Conservation (phyloP, 2,797 vertebrate species). For the Pangasius krempfi region DNA sequence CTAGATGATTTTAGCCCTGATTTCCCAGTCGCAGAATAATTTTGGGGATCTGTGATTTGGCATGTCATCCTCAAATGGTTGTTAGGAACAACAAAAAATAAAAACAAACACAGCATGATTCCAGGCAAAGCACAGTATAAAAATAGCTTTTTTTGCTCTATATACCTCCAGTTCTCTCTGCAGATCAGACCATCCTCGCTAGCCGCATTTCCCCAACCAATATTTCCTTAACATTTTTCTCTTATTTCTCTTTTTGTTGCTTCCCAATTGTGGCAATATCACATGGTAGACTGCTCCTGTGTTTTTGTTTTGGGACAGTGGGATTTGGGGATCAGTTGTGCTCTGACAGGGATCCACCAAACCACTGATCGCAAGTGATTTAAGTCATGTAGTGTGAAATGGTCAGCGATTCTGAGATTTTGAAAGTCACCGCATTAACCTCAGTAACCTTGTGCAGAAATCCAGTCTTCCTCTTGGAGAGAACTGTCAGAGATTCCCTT, state of each 20-base stretch:
- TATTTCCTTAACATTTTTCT: not conserved
- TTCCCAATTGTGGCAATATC: not conserved
- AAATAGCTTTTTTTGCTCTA: not conserved
- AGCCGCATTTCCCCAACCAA: not conserved
- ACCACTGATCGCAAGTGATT: not conserved
- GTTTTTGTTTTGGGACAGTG: not conserved
- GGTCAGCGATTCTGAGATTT: not conserved
- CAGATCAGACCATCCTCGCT: not conserved
- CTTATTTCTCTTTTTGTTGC: not conserved
- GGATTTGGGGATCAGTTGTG: not conserved
- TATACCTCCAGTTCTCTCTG: not conserved
- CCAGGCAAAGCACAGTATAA: not conserved
- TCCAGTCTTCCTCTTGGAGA: not conserved
- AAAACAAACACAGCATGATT: not conserved
- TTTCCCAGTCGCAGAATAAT: not conserved
- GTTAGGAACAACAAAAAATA: not conserved
- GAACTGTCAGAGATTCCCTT: not conserved
- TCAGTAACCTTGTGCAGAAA: not conserved
- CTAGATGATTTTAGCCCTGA: not conserved
- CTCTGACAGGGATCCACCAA: not conserved
- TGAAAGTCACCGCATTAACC: not conserved
- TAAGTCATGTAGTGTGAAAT: too few species aligned
- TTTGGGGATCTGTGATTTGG: not conserved
- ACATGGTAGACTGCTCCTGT: not conserved
- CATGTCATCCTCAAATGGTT: not conserved